Evolutionary conservation across 1,140 invertebrate species (phyloP).

Genomic region (Apolygus lucorum): DNA sequence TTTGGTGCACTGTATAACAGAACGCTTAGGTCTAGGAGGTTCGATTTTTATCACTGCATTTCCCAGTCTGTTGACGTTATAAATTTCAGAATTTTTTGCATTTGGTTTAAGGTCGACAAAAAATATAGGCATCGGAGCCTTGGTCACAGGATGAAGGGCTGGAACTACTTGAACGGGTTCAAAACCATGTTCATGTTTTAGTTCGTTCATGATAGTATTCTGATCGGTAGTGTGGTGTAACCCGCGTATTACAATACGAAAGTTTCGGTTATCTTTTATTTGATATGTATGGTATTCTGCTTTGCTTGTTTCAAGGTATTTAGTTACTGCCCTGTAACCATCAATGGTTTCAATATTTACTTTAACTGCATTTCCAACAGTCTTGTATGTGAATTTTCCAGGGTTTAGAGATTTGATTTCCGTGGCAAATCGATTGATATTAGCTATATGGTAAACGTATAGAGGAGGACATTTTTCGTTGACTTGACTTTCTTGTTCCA

Average conservation of each 20-base stretch:
- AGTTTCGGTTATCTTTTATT: constrained; percentile 1
- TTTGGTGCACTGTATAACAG: constrained; percentile 15
- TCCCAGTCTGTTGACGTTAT: background rate
- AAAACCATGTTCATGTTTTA: background rate
- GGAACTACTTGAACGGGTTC: background rate
- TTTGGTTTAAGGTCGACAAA: constrained; percentile 13
- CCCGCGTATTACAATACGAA: background rate
- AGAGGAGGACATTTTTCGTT: no score
- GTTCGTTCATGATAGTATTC: background rate
- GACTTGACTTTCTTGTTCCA: no score
- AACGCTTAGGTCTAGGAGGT: constrained; percentile 5
- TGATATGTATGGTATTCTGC: no score
- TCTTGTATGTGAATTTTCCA: no score
- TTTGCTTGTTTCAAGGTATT: no score
- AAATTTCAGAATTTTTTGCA: constrained; percentile 8
- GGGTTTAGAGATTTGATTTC: no score
- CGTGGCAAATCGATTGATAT: no score
- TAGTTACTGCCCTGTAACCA: no score
- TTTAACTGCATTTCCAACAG: no score
- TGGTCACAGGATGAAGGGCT: constrained; percentile 5
- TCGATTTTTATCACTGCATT: constrained; percentile 7
- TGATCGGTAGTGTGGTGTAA: constrained; percentile 1
- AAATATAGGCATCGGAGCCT: constrained; percentile 8
- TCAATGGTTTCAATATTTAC: no score
- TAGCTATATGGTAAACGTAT: no score